These are phyloP conservation scores for Plecotus auritus DNA, from an alignment of 2,113 vertebrate genomes.

Conservation along the genomic window DNA sequence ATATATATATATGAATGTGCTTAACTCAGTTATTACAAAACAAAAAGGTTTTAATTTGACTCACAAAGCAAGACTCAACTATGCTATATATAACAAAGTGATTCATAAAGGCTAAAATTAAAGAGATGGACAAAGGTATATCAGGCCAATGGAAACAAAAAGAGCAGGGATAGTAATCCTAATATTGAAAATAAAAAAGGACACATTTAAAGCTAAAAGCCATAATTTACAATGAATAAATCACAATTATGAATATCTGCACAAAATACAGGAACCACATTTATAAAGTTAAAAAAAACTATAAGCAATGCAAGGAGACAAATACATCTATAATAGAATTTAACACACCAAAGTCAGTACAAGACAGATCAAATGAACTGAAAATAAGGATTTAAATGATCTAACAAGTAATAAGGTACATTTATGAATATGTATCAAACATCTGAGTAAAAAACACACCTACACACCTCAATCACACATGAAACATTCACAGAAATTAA, in stretches of 20 bases:
- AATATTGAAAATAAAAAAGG: neutral
- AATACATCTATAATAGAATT: neutral
- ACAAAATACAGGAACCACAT: neutral
- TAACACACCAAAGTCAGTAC: neutral
- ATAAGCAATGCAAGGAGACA: neutral
- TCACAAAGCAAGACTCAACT: neutral
- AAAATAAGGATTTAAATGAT: neutral
- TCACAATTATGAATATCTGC: neutral
- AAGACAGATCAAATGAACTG: neutral
- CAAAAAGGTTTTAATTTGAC: neutral
- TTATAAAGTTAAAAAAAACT: neutral
- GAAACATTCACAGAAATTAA: neutral
- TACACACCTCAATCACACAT: neutral
- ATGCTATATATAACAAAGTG: neutral
- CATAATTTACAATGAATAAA: neutral
- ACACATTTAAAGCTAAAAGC: neutral
- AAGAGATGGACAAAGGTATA: neutral
- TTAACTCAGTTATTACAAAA: neutral
- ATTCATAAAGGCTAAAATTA: neutral
- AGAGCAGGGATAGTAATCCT: neutral
- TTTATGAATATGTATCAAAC: neutral
- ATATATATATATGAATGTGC: neutral
- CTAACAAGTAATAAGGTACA: neutral
- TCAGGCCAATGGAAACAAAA: neutral
- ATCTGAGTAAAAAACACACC: neutral